Conservation (phyloP, 2,113 vertebrate genomes). For the Bufo bufo region DNA sequence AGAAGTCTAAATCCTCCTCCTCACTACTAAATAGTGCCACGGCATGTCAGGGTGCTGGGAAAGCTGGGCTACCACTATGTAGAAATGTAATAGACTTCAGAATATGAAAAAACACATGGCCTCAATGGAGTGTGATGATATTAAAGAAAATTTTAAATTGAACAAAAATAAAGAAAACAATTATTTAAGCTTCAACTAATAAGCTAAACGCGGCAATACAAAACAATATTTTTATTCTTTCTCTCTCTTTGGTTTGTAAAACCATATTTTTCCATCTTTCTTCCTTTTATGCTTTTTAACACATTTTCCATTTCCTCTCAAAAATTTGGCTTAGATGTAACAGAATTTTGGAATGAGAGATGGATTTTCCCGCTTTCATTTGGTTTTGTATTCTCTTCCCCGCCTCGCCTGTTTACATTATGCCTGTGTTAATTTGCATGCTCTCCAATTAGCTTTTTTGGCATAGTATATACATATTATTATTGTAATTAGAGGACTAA, state of each 20-base stretch:
- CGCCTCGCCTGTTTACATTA: not conserved
- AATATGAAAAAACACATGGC: too few relatives aligned
- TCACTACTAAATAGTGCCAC: too few relatives aligned
- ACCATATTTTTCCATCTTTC: not conserved
- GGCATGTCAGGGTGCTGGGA: too few relatives aligned
- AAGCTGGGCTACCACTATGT: too few relatives aligned
- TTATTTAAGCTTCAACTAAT: too few relatives aligned
- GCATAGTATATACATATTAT: slow-evolving; percentile 19
- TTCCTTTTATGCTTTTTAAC: not conserved
- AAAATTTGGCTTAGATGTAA: slow-evolving; percentile 22
- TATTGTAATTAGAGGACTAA: slow-evolving; percentile 37
- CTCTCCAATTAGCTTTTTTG: slow-evolving; percentile 14
- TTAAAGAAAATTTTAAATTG: too few relatives aligned
- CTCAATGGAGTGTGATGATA: too few relatives aligned
- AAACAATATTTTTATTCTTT: not conserved
- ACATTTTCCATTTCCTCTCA: not conserved
- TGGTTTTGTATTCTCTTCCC: slow-evolving; percentile 13
- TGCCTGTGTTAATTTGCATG: slow-evolving; percentile 41
- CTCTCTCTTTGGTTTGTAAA: not conserved
- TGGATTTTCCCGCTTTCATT: slow-evolving; percentile 4
- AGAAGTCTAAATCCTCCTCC: too few relatives aligned
- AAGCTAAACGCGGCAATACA: too few relatives aligned
- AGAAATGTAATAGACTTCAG: too few relatives aligned
- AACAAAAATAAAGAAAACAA: too few relatives aligned
- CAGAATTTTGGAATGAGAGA: slow-evolving; percentile 1